Evolutionary conservation across 2,888 invertebrate genomes (phyloP).

Genomic region (Nemurella pictetii): DNA sequence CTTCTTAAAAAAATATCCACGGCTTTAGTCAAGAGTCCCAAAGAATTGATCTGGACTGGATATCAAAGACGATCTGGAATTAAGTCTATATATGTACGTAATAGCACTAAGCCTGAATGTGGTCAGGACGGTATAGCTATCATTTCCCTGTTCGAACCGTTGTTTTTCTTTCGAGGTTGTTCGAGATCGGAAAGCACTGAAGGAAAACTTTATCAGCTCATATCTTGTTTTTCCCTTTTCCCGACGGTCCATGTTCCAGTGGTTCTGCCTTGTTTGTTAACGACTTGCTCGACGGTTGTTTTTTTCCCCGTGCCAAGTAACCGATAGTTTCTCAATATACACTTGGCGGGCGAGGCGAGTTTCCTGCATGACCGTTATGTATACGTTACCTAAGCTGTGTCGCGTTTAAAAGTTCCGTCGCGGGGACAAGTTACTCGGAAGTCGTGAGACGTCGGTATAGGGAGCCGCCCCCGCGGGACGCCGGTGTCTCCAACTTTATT

Average conservation of each 20-base stretch:
- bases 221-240: neutral
- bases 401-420: neutral
- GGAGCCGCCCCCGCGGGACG: neutral
- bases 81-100: too few species aligned
- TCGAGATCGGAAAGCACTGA: neutral
- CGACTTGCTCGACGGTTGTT: neutral
- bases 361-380: neutral
- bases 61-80: too few species aligned
- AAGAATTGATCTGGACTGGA: too few species aligned
- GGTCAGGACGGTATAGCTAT: too few species aligned
- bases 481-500: neutral
- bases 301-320: neutral
- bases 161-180: neutral
- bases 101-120: too few species aligned
- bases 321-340: neutral
- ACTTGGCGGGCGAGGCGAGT: neutral
- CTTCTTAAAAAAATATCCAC: too few species aligned
- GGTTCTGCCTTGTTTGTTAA: too few species aligned
- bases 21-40: too few species aligned
- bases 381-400: neutral
- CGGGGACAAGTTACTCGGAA: neutral
- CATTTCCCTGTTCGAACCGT: too few species aligned
- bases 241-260: too few species aligned
- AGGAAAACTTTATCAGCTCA: neutral
- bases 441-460: neutral